Conservation (phyloP, 2,113 vertebrate genomes). For the Nansenia antarctica region DNA sequence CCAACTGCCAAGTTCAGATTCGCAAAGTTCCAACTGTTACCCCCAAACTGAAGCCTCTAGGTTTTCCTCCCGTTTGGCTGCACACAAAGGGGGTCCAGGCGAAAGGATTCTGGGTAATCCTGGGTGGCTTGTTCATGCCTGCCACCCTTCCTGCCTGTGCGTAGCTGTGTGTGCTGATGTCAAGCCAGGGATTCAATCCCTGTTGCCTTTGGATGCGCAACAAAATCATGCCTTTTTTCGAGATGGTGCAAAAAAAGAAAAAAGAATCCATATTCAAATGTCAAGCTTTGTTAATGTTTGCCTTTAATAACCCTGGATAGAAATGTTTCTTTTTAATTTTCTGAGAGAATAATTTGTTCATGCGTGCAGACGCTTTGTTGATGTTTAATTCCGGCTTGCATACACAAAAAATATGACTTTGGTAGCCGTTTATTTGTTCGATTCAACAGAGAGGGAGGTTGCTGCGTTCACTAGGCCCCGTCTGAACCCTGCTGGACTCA, state of each 20-base stretch:
- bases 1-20: no score
- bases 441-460: conserved; percentile 31
- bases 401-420: conserved; percentile 49
- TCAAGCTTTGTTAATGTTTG: conserved; percentile 48
- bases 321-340: conserved; percentile 63
- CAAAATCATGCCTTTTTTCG: conserved; percentile 15
- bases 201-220: conserved; percentile 33
- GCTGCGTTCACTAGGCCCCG: conserved; percentile 28
- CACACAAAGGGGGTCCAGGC: conserved; percentile 9
- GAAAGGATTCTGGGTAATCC: conserved; percentile 37
- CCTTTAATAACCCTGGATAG: conserved; percentile 39
- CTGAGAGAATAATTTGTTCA: conserved; percentile 42
- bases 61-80: no score
- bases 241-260: conserved; percentile 20
- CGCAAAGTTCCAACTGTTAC: no score
- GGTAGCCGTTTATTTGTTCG: conserved; percentile 65
- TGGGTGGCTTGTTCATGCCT: conserved; percentile 20
- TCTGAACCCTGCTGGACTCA: conserved; percentile 34
- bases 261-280: conserved; percentile 49
- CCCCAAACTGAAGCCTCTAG: no score
- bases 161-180: conserved; percentile 31
- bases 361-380: conserved; percentile 49
- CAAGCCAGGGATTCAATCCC: conserved; percentile 29
- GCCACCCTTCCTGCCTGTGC: background rate
- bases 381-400: conserved; percentile 45